Conservation (phyloP, 2,797 vertebrate species). For the Anableps anableps region DNA sequence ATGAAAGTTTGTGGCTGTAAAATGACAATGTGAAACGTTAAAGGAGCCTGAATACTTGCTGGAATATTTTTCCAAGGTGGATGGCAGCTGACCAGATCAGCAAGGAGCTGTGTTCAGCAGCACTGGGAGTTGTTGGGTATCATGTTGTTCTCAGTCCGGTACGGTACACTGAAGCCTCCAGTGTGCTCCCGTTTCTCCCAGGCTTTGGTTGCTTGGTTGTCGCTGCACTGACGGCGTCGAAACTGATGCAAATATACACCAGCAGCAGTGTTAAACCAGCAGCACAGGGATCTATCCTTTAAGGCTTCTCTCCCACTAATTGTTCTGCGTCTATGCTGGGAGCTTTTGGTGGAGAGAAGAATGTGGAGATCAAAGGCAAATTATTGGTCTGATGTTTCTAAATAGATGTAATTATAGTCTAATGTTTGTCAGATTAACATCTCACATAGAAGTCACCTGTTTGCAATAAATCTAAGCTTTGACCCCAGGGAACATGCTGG, state of each 20-base stretch:
- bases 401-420: conserved; percentile 74
- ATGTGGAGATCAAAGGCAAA: conserved; percentile 66
- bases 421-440: conserved; percentile 58
- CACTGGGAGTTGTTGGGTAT: conserved; percentile 47
- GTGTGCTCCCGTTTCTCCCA: conserved; percentile 48
- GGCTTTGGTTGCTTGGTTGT: conserved; percentile 61
- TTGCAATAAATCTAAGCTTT: conserved; percentile 70
- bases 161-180: conserved; percentile 43
- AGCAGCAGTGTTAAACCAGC: conserved; percentile 26
- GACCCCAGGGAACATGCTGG: conserved; percentile 41
- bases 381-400: conserved; percentile 63
- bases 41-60: not conserved
- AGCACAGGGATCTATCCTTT: conserved; percentile 21
- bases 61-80: not conserved
- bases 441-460: conserved; percentile 69
- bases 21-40: not conserved
- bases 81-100: not conserved
- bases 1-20: not conserved
- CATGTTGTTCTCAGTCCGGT: conserved; percentile 21
- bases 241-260: conserved; percentile 63
- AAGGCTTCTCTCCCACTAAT: conserved; percentile 35
- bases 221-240: conserved; percentile 47
- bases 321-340: conserved; percentile 28
- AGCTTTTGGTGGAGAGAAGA: conserved; percentile 33
- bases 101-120: not conserved